Evolutionary conservation across 2,888 invertebrate species (phyloP).

Genomic region (Gastrophysa polygoni): DNA sequence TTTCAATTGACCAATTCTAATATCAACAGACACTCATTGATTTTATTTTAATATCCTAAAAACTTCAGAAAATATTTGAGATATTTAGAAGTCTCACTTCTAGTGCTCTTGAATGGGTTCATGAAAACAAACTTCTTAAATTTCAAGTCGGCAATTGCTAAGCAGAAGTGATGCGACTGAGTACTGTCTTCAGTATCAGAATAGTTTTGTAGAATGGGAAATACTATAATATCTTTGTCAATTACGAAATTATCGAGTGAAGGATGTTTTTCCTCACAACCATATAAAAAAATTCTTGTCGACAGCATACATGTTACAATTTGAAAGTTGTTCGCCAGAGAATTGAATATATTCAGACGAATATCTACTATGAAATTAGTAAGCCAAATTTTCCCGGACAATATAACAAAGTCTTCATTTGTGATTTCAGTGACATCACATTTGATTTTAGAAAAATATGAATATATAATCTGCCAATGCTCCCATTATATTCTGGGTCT

Average conservation of each 20-base stretch:
- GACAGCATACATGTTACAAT: conserved; percentile 10
- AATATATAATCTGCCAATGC: neutral
- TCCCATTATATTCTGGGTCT: neutral
- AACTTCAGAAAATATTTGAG: conserved; percentile 2
- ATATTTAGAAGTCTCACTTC: conserved; percentile 1
- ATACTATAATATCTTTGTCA: conserved; percentile 1
- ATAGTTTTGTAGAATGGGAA: conserved; percentile 12
- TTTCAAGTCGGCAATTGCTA: conserved; percentile 8
- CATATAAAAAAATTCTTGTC: conserved; percentile 5
- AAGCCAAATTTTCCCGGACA: conserved; percentile 7
- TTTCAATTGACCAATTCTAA: conserved; percentile 5
- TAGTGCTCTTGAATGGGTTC: conserved; percentile 11
- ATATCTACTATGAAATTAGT: conserved; percentile 15
- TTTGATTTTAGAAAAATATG: neutral
- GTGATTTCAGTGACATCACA: conserved; percentile 9
- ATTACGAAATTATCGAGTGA: neutral
- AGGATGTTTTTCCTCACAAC: neutral
- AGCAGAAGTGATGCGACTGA: conserved; percentile 11
- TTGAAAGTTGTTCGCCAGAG: neutral
- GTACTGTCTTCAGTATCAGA: neutral
- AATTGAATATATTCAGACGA: conserved; percentile 11
- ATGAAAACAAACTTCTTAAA: conserved; percentile 8
- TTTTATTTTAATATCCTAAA: neutral
- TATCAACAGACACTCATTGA: neutral
- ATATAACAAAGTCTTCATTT: conserved; percentile 13